Conservation (phyloP, 2,113 vertebrate genomes). For the Scomber japonicus region DNA sequence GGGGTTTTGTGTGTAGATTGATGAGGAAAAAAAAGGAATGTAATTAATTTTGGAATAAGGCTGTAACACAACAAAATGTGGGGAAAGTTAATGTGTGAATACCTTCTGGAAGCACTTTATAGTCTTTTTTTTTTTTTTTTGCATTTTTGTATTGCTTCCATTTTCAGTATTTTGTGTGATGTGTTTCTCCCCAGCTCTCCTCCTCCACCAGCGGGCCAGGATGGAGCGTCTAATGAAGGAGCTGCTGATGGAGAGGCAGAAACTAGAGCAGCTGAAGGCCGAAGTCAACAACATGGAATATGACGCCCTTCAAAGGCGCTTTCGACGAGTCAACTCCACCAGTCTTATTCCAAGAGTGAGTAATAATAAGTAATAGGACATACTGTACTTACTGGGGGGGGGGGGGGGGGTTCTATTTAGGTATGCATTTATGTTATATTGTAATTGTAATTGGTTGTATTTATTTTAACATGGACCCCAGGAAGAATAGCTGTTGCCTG, state of each 20-base stretch:
- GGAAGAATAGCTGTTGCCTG: no score
- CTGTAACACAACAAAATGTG: no score
- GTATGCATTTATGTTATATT: no score
- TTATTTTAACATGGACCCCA: no score
- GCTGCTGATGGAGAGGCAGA: conserved; percentile 92
- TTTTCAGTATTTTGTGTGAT: not conserved
- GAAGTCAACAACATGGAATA: conserved; percentile 98
- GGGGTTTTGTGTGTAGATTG: no score
- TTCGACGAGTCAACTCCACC: conserved; percentile 94
- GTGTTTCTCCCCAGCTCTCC: conserved; percentile 86
- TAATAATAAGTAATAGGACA: not conserved
- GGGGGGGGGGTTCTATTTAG: no score
- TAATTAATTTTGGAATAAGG: no score
- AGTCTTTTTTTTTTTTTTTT: not conserved
- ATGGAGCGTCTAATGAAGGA: conserved; percentile 98
- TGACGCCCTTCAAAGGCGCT: conserved; percentile 95
- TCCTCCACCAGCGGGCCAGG: conserved; percentile 97
- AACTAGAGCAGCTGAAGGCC: conserved; percentile 92
- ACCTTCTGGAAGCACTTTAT: no score
- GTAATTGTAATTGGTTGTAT: no score
- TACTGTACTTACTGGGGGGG: not conserved
- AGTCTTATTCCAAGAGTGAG: conserved; percentile 90
- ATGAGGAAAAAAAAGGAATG: no score
- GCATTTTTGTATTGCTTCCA: not conserved
- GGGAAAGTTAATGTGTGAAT: no score